Conservation (phyloP, 2,888 invertebrate genomes). For the Athripsodes cinereus region DNA sequence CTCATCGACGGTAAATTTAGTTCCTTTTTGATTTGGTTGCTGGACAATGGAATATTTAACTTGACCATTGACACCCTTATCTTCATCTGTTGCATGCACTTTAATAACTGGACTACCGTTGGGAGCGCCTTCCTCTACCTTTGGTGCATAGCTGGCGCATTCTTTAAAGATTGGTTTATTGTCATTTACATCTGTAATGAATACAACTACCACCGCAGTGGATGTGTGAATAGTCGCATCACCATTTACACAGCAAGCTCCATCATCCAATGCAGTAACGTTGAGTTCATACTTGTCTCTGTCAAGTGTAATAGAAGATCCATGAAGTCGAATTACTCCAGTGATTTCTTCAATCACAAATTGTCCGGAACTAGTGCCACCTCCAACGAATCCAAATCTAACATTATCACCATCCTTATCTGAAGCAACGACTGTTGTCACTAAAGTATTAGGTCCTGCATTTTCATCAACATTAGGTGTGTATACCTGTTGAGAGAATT, state of each 20-base stretch:
- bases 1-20: slow-evolving; percentile 92
- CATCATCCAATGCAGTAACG: slow-evolving; percentile 96
- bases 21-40: slow-evolving; percentile 90
- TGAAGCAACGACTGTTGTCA: slow-evolving; percentile 94
- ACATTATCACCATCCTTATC: slow-evolving; percentile 98
- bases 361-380: slow-evolving; percentile 84
- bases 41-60: slow-evolving; percentile 96
- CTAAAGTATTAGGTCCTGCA: slow-evolving; percentile 89
- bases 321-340: slow-evolving; percentile 85
- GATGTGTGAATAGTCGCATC: slow-evolving; percentile 85
- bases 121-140: slow-evolving; percentile 90
- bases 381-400: slow-evolving; percentile 85
- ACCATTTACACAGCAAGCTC: slow-evolving; percentile 90
- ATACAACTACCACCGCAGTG: slow-evolving; percentile 91
- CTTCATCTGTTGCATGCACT: slow-evolving; percentile 91
- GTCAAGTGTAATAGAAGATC: slow-evolving; percentile 79
- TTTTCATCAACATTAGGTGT: slow-evolving; percentile 95
- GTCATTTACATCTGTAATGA: slow-evolving; percentile 95
- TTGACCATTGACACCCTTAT: slow-evolving; percentile 93
- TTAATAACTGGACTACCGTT: slow-evolving; percentile 92
- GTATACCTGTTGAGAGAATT: slow-evolving; percentile 94
- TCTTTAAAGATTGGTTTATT: slow-evolving; percentile 95
- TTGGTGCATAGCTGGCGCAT: slow-evolving; percentile 87
- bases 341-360: slow-evolving; percentile 95
- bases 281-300: slow-evolving; percentile 93